These are phyloP conservation scores for Karalla daura DNA, from an alignment of 2,797 vertebrate species.

Conservation along the genomic window DNA sequence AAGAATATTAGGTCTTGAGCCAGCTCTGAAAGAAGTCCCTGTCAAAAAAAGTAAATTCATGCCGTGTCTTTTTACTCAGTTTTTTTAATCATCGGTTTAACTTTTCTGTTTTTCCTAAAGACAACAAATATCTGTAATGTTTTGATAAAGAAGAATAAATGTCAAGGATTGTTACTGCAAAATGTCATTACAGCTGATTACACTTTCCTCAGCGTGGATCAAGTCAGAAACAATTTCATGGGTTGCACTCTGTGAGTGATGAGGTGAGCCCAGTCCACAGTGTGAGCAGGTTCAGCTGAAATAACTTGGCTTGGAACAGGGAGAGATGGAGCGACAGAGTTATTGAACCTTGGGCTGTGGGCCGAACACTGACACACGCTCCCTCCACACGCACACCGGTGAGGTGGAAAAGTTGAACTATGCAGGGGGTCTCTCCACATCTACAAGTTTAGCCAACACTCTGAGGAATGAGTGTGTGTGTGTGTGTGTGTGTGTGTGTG, in stretches of 20 bases:
- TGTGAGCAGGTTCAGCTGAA: constrained; percentile 36
- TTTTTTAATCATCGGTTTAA: background rate
- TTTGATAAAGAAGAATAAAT: constrained; percentile 9
- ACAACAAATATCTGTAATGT: background rate
- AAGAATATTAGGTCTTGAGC: too few species aligned
- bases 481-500: constrained; percentile 38
- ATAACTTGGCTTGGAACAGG: constrained; percentile 27
- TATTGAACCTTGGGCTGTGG: constrained; percentile 19
- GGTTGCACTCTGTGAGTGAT: background rate
- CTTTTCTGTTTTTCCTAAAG: background rate
- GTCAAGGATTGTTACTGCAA: background rate
- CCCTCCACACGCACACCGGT: constrained; percentile 29
- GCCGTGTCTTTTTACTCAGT: too few species aligned
- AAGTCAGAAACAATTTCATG: background rate
- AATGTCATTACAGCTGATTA: background rate
- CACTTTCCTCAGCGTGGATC: background rate
- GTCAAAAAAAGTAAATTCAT: too few species aligned
- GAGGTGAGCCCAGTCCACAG: constrained; percentile 23
- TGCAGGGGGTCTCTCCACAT: constrained; percentile 53
- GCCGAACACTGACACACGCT: constrained; percentile 5
- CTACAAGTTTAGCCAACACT: constrained; percentile 54
- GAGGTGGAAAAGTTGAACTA: constrained; percentile 37
- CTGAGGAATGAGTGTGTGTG: constrained; percentile 23
- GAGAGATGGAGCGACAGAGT: constrained; percentile 24
- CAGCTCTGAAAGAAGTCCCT: too few species aligned